Evolutionary conservation across 2,888 invertebrate genomes (phyloP), one percentile per base, ranked within the genome.

Genomic region (Cataglyphis albicans): DNA sequence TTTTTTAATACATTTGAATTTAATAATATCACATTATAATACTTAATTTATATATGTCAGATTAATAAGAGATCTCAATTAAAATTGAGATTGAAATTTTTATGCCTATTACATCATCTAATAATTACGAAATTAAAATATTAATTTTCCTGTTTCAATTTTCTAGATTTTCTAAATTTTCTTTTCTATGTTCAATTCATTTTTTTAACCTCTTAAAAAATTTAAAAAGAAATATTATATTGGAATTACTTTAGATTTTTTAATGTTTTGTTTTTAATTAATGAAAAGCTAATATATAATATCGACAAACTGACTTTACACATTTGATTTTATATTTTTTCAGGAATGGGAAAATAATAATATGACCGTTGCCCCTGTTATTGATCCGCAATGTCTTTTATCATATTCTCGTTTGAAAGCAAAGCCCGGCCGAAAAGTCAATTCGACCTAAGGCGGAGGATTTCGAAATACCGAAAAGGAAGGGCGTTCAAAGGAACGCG

Each of bases 401-500:
- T 80, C 70, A 61, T 18, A 44, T 12, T 41, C 57, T 67, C 7
- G 41, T 38, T n/a, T 52, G 35, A 32, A 44, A 80, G 29, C 35
- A 52, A 52, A 32, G 59, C 57, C 29, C 29, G n/a, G 55, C 29
- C 29, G 35, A 55, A 72, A 70, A 81, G 61, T 78, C 41, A 21
- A 48, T 65, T 44, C 15, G 48, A n/a, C 9, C 41, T 64, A 63
- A 76, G 57, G 35, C 41, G 44, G 76, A 65, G 81, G 32, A 72
- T 81, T 83, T 80, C 48, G 63, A 64, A 80, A 78, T 59, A 74
- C 55, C 81, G 78, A 82, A 85, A 84, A 86, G 85, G 82, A 81
- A 90, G 90, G 86, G 88, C 88, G 83, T 76, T 67, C 68, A 82
- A 82, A 84, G 76, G 86, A 84, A 84, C 80, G 87, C 81, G 73